phyloP scores from a whole-genome alignment of 2,113 vertebrate genomes.

The Nicator chloris region DNA sequence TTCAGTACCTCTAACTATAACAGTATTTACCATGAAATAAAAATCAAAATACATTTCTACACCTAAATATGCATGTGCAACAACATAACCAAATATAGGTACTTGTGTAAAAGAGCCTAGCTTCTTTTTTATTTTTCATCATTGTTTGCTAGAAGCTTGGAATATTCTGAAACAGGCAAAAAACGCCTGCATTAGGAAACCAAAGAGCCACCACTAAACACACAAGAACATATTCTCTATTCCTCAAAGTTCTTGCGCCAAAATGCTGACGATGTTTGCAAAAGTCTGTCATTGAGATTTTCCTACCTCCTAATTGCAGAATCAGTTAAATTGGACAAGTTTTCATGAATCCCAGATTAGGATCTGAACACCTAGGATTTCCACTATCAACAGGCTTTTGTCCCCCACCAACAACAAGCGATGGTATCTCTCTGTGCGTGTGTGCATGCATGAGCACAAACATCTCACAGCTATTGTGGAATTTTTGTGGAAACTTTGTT shows the following conservation, averaged over 20 bases:
- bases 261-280: background rate
- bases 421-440: background rate
- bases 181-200: fast-evolving
- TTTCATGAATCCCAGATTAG: background rate
- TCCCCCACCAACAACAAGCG: background rate
- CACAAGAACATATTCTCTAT: background rate
- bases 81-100: background rate
- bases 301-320: background rate
- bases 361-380: background rate
- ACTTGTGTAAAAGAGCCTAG: background rate
- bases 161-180: background rate
- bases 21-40: background rate
- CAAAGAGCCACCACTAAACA: background rate
- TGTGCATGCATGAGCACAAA: background rate
- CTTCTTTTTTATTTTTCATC: background rate
- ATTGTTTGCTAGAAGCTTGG: background rate
- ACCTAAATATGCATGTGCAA: background rate
- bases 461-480: background rate
- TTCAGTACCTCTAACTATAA: background rate
- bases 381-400: background rate
- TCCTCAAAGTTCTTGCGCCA: background rate
- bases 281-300: background rate
- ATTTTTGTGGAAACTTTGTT: background rate
- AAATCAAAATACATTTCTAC: background rate
- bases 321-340: background rate